phyloP scores from a whole-genome alignment of 2,113 vertebrate species.

The Saccopteryx bilineata region DNA sequence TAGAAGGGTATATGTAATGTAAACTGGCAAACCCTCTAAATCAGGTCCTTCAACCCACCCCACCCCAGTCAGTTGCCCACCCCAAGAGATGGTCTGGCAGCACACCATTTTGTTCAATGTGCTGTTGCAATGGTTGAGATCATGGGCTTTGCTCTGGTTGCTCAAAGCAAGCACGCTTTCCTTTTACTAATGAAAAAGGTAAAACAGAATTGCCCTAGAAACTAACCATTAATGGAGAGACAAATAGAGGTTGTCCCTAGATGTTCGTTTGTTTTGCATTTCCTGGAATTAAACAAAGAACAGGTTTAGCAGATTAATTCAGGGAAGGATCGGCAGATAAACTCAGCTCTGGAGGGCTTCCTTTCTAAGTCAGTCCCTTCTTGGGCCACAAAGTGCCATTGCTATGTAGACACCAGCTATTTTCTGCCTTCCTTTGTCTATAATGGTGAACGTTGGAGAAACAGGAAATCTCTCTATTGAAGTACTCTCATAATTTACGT shows the following conservation, averaged over 20 bases:
- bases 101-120: background rate
- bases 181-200: background rate
- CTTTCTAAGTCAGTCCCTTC: background rate
- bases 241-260: background rate
- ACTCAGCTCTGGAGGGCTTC: fast-evolving
- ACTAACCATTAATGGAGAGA: background rate
- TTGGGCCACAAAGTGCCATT: background rate
- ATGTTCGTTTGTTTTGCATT: background rate
- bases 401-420: too few species aligned
- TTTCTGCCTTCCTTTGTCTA: background rate
- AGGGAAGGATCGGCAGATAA: background rate
- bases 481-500: background rate
- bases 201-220: background rate
- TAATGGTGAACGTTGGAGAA: background rate
- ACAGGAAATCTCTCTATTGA: background rate
- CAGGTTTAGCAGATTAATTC: background rate
- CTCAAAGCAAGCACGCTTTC: background rate
- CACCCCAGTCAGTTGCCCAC: background rate
- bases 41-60: background rate
- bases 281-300: background rate
- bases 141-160: background rate
- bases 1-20: background rate
- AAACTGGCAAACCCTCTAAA: background rate
- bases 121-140: background rate
- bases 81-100: background rate